These are phyloP conservation scores for Heterotis niloticus DNA, from an alignment of 2,113 vertebrate genomes.

Conservation along the genomic window DNA sequence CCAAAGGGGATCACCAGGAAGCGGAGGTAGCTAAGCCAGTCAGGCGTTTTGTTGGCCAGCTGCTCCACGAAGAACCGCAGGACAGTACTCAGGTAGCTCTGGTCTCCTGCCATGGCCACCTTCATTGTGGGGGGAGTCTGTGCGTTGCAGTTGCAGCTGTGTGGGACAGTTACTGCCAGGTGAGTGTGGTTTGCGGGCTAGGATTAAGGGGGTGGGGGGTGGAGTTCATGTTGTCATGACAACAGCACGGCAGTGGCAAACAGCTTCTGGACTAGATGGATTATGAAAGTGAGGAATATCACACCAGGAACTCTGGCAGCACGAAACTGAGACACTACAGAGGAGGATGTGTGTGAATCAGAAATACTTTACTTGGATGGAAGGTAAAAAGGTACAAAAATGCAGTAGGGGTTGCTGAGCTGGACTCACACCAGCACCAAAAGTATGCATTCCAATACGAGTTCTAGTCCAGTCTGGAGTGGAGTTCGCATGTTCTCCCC, in stretches of 20 bases:
- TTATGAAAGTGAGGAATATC: no score
- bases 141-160: constrained; percentile 72
- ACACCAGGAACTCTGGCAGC: no score
- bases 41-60: constrained; percentile 69
- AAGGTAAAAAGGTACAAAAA: not conserved
- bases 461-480: not conserved
- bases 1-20: constrained; percentile 69
- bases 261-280: no score
- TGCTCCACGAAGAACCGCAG: constrained; percentile 71
- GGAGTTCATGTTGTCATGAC: no score
- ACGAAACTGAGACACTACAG: no score
- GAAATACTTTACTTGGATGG: no score
- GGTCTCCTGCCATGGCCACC: constrained; percentile 65
- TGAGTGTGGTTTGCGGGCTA: not conserved
- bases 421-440: no score
- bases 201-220: no score
- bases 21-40: constrained; percentile 70
- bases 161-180: not conserved
- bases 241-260: no score
- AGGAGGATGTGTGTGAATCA: no score
- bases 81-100: constrained; percentile 69
- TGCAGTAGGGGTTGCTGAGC: no score
- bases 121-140: constrained; percentile 67
- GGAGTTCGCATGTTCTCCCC: not conserved
- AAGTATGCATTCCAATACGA: no score